A percentile compares a stretch with the other conserved stretches of the same genome.
phyloP scores from a whole-genome alignment of 2,113 vertebrate species.

The Lynx canadensis region DNA sequence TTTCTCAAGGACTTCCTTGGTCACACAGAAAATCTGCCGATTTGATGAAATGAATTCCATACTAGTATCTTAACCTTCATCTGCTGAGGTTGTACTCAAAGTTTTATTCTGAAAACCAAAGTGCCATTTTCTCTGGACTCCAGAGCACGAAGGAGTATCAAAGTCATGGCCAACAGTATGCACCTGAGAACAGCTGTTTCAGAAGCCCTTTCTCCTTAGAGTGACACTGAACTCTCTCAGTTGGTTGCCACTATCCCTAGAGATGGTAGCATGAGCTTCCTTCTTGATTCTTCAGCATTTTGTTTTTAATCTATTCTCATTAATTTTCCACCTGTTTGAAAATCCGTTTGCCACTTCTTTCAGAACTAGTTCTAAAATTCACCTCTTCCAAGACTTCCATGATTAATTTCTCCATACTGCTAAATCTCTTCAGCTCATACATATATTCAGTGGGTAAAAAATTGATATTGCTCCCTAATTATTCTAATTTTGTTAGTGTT shows the following conservation, averaged over 20 bases:
- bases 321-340: conserved; percentile 32
- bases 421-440: conserved; percentile 17
- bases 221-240: not conserved
- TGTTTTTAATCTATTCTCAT: conserved; percentile 45
- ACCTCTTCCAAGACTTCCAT: not conserved
- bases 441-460: not conserved
- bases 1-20: conserved; percentile 44
- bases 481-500: conserved; percentile 54
- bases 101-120: conserved; percentile 52
- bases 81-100: not conserved
- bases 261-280: not conserved
- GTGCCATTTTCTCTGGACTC: conserved; percentile 2
- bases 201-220: conserved; percentile 13
- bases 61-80: conserved; percentile 13
- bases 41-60: conserved; percentile 25
- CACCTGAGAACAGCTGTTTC: conserved; percentile 38
- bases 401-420: not conserved
- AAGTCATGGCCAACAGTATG: not conserved
- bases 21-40: not conserved
- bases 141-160: not conserved
- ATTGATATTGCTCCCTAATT: not conserved
- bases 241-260: not conserved
- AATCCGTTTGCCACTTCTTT: conserved; percentile 28
- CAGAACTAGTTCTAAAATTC: conserved; percentile 33
- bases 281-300: conserved; percentile 25